These are phyloP conservation scores for Myotis daubentonii DNA, from an alignment of 2,797 vertebrate genomes.

Conservation along the genomic window DNA sequence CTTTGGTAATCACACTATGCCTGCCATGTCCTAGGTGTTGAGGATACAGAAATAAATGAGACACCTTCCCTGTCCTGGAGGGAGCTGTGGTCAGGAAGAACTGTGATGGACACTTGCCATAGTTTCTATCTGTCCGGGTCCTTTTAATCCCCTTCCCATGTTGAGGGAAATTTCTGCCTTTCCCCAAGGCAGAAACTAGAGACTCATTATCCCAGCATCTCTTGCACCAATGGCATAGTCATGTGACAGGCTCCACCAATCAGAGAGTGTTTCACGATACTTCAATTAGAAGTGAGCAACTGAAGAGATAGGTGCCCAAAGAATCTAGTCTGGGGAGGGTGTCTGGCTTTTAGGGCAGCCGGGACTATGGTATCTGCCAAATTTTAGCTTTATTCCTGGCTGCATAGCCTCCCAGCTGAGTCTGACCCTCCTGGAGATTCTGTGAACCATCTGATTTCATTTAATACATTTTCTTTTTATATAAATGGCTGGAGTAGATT, in stretches of 20 bases:
- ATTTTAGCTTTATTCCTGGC: not conserved
- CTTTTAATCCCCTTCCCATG: not conserved
- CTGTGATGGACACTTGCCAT: not conserved
- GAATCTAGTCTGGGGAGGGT: not conserved
- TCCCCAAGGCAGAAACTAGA: not conserved
- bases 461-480: not conserved
- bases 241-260: not conserved
- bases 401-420: not conserved
- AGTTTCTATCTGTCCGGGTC: not conserved
- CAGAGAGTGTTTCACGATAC: rapidly evolving
- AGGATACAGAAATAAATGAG: not conserved
- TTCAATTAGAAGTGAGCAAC: not conserved
- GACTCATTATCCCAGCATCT: not conserved
- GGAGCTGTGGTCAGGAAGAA: not conserved
- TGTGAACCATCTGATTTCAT: not conserved
- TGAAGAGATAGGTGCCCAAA: not conserved
- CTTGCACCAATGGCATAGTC: not conserved
- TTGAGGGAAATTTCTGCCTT: not conserved
- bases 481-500: not conserved
- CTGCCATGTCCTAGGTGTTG: not conserved
- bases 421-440: not conserved
- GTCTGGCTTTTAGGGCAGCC: not conserved
- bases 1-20: rapidly evolving
- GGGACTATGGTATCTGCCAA: not conserved
- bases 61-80: not conserved